Evolutionary conservation across 2,797 vertebrate species (phyloP).

Genomic region (Eurystomus glaucurus): DNA sequence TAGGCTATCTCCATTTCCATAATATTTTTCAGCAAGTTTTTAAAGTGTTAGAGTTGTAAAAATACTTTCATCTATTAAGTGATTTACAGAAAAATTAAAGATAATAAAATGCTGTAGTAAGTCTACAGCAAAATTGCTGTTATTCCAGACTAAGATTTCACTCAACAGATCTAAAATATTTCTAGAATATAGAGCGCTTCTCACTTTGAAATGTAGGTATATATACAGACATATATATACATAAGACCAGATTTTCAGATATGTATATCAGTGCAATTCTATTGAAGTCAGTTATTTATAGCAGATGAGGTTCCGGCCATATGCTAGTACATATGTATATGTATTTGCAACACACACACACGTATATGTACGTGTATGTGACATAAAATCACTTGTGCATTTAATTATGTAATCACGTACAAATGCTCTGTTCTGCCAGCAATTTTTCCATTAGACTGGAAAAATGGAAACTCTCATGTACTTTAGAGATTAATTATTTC

Average conservation of each 20-base stretch:
- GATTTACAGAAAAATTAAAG: not conserved
- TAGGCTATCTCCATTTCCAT: not conserved
- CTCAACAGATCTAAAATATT: not conserved
- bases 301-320: not conserved
- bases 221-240: not conserved
- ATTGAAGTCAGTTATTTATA: not conserved
- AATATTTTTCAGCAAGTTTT: constrained; percentile 32
- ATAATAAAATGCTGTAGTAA: not conserved
- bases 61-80: constrained; percentile 12
- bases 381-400: not conserved
- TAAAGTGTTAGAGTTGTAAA: not conserved
- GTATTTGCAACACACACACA: not conserved
- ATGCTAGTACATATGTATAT: not conserved
- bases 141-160: not conserved
- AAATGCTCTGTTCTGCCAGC: not conserved
- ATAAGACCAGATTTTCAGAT: not conserved
- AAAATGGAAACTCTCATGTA: not conserved
- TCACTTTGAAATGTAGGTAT: not conserved
- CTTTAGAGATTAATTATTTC: constrained; percentile 37
- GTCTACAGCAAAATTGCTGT: not conserved
- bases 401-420: not conserved
- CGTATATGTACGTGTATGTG: not conserved
- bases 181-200: not conserved
- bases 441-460: not conserved
- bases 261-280: not conserved